Conservation (phyloP, 2,113 vertebrate genomes). For the Chionodraco myersi region DNA sequence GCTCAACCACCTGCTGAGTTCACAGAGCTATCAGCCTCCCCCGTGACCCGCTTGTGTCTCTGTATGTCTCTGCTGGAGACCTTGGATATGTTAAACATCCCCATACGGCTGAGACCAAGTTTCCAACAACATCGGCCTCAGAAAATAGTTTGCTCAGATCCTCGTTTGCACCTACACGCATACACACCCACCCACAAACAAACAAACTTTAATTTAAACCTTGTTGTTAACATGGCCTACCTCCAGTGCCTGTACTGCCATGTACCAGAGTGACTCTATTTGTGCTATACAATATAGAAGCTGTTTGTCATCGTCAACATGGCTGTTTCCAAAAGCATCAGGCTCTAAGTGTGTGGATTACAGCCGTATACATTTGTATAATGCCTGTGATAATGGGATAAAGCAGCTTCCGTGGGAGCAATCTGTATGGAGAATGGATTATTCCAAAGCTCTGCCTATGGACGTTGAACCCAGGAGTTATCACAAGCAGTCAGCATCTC, state of each 20-base stretch:
- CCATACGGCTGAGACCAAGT: constrained; percentile 67
- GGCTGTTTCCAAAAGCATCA: constrained; percentile 71
- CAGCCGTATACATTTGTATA: constrained; percentile 82
- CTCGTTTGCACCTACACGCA: constrained; percentile 24
- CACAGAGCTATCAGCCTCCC: constrained; percentile 78
- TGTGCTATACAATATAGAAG: constrained; percentile 48
- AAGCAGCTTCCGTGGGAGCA: constrained; percentile 82
- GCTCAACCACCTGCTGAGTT: constrained; percentile 83
- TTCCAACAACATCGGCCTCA: constrained; percentile 50
- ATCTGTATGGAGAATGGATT: constrained; percentile 85
- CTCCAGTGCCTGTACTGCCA: constrained; percentile 36
- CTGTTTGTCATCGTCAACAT: constrained; percentile 68
- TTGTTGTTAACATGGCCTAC: constrained; percentile 33
- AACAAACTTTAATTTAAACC: constrained; percentile 25
- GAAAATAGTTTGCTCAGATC: constrained; percentile 51
- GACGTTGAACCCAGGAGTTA: constrained; percentile 81
- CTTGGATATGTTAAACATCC: constrained; percentile 84
- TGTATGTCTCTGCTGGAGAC: constrained; percentile 81
- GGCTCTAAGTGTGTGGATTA: constrained; percentile 82
- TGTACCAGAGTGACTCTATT: constrained; percentile 26
- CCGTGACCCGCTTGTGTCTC: constrained; percentile 72
- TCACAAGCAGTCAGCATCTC: constrained; percentile 82
- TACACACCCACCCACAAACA: not conserved
- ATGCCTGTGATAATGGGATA: constrained; percentile 85
- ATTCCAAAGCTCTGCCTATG: constrained; percentile 80